These are phyloP conservation scores for Chionodraco myersi DNA, from an alignment of 2,113 vertebrate species.

Conservation along the genomic window DNA sequence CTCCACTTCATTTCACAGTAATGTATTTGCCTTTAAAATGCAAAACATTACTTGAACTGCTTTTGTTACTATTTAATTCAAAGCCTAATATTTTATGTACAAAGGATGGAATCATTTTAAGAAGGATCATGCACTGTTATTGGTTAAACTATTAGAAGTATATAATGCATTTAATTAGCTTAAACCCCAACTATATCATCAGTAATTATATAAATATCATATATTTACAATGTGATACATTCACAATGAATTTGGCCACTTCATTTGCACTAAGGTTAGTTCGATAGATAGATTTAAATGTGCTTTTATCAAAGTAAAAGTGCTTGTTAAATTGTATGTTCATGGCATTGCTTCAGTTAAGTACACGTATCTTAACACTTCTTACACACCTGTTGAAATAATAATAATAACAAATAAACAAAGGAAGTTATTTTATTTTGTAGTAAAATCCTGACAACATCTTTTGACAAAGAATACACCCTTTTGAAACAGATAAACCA, in stretches of 20 bases:
- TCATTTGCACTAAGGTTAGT: no score
- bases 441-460: constrained; percentile 31
- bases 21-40: background rate
- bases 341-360: background rate
- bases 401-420: background rate
- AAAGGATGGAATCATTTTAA: background rate
- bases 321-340: background rate
- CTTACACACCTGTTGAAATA: constrained; percentile 4
- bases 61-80: background rate
- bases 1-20: background rate
- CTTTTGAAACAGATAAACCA: background rate
- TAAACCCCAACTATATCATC: background rate
- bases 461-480: constrained; percentile 19
- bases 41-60: background rate
- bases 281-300: no score
- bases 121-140: background rate
- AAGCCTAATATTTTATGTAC: background rate
- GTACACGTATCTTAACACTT: background rate
- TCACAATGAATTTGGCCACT: no score
- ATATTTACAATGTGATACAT: background rate
- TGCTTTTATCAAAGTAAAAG: background rate
- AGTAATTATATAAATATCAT: background rate
- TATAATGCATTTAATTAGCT: background rate
- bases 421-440: constrained; percentile 39
- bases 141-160: background rate